Evolutionary conservation across 2,113 vertebrate genomes (phyloP).

Genomic region (Trogon melanurus): DNA sequence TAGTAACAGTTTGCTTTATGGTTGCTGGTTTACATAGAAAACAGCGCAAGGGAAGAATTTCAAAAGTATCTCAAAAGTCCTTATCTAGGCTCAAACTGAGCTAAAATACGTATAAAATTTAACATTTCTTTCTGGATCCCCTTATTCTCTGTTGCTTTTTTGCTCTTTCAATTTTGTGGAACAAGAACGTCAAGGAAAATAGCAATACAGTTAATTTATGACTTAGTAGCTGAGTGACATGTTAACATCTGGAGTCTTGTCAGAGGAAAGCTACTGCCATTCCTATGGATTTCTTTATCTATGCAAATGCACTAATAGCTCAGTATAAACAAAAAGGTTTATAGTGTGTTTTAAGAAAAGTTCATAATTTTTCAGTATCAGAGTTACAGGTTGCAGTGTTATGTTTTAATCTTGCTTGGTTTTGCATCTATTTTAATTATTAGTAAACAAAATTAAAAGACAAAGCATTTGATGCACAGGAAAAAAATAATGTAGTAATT

Average conservation of each 20-base stretch:
- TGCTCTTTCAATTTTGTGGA: neutral
- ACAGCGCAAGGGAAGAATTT: neutral
- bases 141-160: neutral
- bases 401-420: neutral
- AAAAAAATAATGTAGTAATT: neutral
- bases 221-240: neutral
- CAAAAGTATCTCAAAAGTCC: neutral
- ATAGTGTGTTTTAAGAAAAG: neutral
- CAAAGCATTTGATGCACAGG: neutral
- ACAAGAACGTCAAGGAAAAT: neutral
- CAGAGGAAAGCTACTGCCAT: neutral
- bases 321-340: neutral
- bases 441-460: neutral
- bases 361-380: neutral
- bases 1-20: neutral
- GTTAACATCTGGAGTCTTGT: neutral
- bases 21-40: neutral
- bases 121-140: neutral
- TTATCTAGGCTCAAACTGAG: neutral
- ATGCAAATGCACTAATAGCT: neutral
- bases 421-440: neutral
- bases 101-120: neutral
- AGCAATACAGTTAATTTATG: neutral
- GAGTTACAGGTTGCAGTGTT: neutral
- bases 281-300: neutral